These are phyloP conservation scores for Labia minor DNA, from an alignment of 2,888 invertebrate species.

Conservation along the genomic window DNA sequence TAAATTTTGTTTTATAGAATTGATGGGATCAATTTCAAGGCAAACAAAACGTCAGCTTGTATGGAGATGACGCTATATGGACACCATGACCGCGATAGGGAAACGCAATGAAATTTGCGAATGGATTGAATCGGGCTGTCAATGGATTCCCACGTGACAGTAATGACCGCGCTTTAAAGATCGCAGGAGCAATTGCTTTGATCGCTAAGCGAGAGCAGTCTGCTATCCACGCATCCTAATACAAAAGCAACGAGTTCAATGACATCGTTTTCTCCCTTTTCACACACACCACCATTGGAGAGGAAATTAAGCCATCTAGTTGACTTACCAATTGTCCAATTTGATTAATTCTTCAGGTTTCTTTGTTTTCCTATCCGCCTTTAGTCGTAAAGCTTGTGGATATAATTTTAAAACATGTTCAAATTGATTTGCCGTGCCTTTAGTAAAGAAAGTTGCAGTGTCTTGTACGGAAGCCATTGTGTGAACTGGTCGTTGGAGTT, in stretches of 20 bases:
- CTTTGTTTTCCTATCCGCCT: constrained; percentile 82
- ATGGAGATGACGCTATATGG: constrained; percentile 28
- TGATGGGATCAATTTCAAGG: constrained; percentile 21
- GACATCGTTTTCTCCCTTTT: constrained; percentile 30
- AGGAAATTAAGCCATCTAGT: constrained; percentile 23
- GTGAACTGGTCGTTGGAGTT: constrained; percentile 27
- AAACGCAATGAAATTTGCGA: neutral
- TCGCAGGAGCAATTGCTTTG: constrained; percentile 29
- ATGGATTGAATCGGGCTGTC: constrained; percentile 21
- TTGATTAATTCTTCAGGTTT: constrained; percentile 90
- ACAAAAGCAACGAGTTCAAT: constrained; percentile 36
- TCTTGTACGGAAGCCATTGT: constrained; percentile 75
- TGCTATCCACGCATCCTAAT: constrained; percentile 31
- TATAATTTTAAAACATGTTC: constrained; percentile 82
- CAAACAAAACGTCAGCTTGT: constrained; percentile 26
- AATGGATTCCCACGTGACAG: constrained; percentile 60
- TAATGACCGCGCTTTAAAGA: constrained; percentile 28
- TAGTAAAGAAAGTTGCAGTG: constrained; percentile 87
- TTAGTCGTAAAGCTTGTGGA: constrained; percentile 79
- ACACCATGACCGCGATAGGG: constrained; percentile 19
- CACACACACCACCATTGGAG: constrained; percentile 20
- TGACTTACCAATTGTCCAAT: constrained; percentile 87
- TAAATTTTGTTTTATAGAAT: neutral
- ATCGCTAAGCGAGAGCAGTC: constrained; percentile 28
- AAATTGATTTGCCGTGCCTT: constrained; percentile 72